Conservation (phyloP, 2,113 vertebrate genomes). For the Solea solea region DNA sequence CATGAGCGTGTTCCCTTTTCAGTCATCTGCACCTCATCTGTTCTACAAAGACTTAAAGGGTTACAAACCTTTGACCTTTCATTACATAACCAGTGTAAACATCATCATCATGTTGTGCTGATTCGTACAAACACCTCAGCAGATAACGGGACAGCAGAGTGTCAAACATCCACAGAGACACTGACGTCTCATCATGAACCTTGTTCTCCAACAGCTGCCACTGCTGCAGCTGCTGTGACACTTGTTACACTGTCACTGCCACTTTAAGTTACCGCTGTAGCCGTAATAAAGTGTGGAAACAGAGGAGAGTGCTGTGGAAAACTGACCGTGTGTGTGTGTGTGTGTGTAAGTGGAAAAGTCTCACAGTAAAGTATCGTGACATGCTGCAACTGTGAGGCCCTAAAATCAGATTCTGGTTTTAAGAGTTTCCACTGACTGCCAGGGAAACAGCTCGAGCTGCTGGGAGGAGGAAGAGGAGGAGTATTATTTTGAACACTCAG, state of each 20-base stretch:
- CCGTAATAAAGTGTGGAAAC: constrained; percentile 25
- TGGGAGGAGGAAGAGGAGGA: background rate
- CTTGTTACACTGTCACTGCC: too few species aligned
- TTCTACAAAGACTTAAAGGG: background rate
- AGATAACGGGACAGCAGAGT: too few species aligned
- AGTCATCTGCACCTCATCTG: too few species aligned
- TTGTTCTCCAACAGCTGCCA: background rate
- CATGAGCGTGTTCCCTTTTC: too few species aligned
- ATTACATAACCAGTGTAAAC: constrained; percentile 25
- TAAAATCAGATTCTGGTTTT: constrained; percentile 28
- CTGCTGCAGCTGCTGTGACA: too few species aligned
- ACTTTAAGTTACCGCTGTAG: too few species aligned
- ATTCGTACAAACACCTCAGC: too few species aligned
- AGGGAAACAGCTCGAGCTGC: constrained; percentile 14
- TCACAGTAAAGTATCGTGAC: constrained; percentile 16
- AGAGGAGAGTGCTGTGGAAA: background rate
- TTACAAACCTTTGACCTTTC: background rate
- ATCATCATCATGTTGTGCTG: background rate
- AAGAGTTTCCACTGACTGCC: constrained; percentile 52
- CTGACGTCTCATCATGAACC: background rate
- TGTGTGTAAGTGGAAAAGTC: constrained; percentile 47
- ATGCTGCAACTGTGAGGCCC: background rate
- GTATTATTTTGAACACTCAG: background rate
- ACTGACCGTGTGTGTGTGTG: constrained; percentile 7
- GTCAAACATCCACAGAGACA: too few species aligned